Evolutionary conservation across 30 jellyfish, hydroid and myxozoan genomes (phyloP), one percentile per base, ranked within the genome.

Genomic region (Mastigias papua): DNA sequence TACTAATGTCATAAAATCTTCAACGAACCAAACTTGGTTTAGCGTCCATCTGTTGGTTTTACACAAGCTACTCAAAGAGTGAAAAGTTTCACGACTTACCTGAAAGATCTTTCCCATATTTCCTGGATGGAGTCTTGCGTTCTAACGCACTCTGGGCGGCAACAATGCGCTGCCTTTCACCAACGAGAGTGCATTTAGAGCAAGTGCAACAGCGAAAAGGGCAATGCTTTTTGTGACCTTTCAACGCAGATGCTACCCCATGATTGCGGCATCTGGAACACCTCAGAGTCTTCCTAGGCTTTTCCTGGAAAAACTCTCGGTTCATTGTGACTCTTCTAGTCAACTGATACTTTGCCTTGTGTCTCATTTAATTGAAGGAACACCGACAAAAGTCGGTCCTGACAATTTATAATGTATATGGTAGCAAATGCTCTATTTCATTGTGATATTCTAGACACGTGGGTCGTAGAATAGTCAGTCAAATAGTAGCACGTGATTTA

Each of bases 241-340:
- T 72, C 81, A 85, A 49, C 1, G 76, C 82, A n/a, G 87, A 70
- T 25, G 78, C 35, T 1, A 72, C 64, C 49, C 88, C 88, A 32
- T 85, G 94, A 63, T 85, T 85, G 32, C 81, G 58, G 81, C 94
- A 85, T 25, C 88, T 37, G 60, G 94, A 85, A 35, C 94, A 85
- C 50, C 78, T 85, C 67, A 85, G 81, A 11, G 81, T 63, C 57
- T 85, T 85, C 49, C 94, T 46, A 80, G 48, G 57, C 63, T 63
- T 80, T 28, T 46, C 90, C 34, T 33, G 63, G 57, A 65, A 65
- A n/a, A 60, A 34, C 74, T 80, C 90, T 5, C 90, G 74, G 31
- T 65, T 73, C 80, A 80, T 61, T 26, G 29, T 27, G 11, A 35
- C 37, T 17, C 54, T 34, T 26, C 63, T 80, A 60, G 29, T 63